Evolutionary conservation across 2,888 invertebrate species (phyloP).

Genomic region (Bimastos eiseni): DNA sequence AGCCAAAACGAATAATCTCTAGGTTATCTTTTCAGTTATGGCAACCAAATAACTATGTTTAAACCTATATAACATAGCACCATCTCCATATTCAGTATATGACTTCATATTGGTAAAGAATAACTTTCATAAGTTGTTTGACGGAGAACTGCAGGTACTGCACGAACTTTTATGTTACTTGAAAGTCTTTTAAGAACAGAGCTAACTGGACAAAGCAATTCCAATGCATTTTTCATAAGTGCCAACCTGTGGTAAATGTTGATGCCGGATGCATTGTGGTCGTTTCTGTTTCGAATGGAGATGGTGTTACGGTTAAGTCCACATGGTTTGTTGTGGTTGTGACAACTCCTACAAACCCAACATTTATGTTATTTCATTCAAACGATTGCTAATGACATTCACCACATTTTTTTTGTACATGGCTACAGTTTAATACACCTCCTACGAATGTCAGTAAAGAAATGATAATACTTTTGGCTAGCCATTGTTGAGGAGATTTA

Average conservation of each 20-base stretch:
- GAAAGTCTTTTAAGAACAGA: not conserved
- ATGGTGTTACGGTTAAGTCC: not conserved
- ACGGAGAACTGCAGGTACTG: not conserved
- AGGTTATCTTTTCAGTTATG: not conserved
- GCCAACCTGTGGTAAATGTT: slow-evolving; percentile 17
- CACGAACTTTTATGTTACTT: too few relatives aligned
- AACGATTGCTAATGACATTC: too few relatives aligned
- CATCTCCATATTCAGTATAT: not conserved
- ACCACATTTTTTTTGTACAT: too few relatives aligned
- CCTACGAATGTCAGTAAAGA: too few relatives aligned
- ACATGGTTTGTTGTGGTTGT: not conserved
- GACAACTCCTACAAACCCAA: not conserved
- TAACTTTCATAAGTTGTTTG: not conserved
- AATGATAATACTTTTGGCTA: too few relatives aligned
- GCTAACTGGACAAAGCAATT: not conserved
- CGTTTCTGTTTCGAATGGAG: not conserved
- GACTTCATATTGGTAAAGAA: not conserved
- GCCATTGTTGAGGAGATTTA: too few relatives aligned
- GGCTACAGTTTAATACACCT: too few relatives aligned
- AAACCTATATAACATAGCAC: not conserved
- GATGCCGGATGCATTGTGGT: not conserved
- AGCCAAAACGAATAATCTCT: not conserved
- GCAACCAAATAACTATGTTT: not conserved
- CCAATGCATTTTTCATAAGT: not conserved
- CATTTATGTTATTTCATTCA: not conserved